phyloP scores from a whole-genome alignment of 2,888 invertebrate genomes.

The Geophilus truncorum region DNA sequence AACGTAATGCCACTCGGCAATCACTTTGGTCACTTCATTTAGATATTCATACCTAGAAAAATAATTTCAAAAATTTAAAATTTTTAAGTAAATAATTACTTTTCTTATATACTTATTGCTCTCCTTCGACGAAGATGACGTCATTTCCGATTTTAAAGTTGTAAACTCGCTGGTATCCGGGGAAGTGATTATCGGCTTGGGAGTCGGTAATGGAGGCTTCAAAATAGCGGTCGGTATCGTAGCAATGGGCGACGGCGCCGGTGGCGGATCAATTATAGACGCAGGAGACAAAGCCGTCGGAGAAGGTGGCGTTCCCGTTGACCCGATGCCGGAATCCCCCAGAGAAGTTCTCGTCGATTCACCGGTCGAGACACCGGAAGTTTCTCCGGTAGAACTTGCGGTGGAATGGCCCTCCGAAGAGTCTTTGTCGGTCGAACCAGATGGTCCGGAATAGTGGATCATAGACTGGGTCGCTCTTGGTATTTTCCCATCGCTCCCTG shows the following conservation, averaged over 20 bases:
- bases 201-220: too few species aligned
- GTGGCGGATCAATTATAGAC: not conserved
- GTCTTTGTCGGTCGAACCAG: not conserved
- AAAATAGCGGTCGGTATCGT: too few species aligned
- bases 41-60: slow-evolving; percentile 35
- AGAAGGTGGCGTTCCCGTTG: not conserved
- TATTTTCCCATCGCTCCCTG: slow-evolving; percentile 42
- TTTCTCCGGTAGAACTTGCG: not conserved
- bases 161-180: not conserved
- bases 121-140: not conserved
- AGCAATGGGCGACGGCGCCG: too few species aligned
- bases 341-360: not conserved
- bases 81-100: not conserved
- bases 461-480: not conserved
- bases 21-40: slow-evolving; percentile 40
- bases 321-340: not conserved
- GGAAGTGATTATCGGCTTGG: too few species aligned
- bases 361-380: not conserved
- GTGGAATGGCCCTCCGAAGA: not conserved
- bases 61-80: not conserved
- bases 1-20: slow-evolving; percentile 46
- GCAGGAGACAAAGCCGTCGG: not conserved
- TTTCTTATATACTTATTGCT: slow-evolving; percentile 34
- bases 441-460: not conserved
- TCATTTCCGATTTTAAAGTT: not conserved